Evolutionary conservation across 1,140 invertebrate genomes (phyloP), one percentile per base, ranked within the genome.

Genomic region (Hylaeus volcanicus): DNA sequence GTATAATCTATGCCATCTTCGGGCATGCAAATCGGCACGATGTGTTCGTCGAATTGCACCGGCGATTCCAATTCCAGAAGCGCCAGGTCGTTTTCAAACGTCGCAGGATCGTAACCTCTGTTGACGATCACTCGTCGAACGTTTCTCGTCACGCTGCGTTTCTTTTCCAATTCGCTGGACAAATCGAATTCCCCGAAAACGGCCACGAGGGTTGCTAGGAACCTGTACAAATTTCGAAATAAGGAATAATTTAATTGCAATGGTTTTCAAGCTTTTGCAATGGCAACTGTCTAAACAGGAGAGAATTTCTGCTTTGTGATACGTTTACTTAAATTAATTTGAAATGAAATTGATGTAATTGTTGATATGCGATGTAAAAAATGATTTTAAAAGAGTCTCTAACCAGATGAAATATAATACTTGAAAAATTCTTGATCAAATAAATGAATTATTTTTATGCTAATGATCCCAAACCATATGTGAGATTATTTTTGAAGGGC

Each of bases 11-110:
- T 95, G n/a, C 94, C 93, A 77, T 97, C 96, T 1, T 95, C 93
- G 5, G 98, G 98, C 95, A 99, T 96, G 91, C 98, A 99, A 90
- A 98, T 98, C 1, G 98, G 98, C 12, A 98, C 97, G 79, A 98
- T 98, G 90, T 98, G 97, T 4, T 96, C 94, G 88, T 98, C 97
- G 88, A 97, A 98, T 79, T 96, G 95, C n/a, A 98, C 94, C 0
- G 97, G 95, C 37, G 95, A 95, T 81, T 98, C 98, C 79, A 98
- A 89, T 90, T 98, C 97, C 58, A 98, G 89, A 9, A 98, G 90
- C 0, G 97, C 98, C 82, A 98, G 94, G 90, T 98, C 98, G 88
- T 98, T 98, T 89, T 98, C 97, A 88, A 98, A 98, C 0, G 97
- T 98, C 2, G 96, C 96, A 1, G 97, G 95, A 92, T 98, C 97